These are phyloP conservation scores for human DNA, from an alignment of 2,113 vertebrate species.

Conservation along the genomic window DNA sequence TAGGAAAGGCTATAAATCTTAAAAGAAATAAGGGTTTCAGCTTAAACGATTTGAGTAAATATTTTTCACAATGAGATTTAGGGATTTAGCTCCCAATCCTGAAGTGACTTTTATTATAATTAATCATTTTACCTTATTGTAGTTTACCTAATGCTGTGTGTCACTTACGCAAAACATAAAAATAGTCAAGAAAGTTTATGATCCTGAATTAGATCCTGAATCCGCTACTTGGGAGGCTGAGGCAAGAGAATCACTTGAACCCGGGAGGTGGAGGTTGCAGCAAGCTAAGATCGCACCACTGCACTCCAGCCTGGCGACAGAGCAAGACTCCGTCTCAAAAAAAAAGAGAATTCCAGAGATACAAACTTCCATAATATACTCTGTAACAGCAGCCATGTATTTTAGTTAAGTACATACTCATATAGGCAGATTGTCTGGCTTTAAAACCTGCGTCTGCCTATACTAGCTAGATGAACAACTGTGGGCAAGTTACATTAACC, in stretches of 20 bases:
- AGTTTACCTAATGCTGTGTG: not conserved
- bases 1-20: not conserved
- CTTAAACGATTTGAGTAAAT: constrained; percentile 31
- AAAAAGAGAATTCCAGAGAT: constrained; percentile 27
- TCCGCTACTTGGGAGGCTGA: not conserved
- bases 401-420: not conserved
- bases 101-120: constrained; percentile 8
- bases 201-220: constrained; percentile 4
- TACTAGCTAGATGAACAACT: not conserved
- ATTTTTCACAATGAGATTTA: not conserved
- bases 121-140: not conserved
- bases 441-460: not conserved
- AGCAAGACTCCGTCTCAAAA: too few relatives aligned
- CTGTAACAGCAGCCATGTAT: not conserved
- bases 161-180: not conserved
- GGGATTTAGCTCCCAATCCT: not conserved
- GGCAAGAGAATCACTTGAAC: too few relatives aligned
- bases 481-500: not conserved
- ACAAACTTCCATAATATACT: not conserved
- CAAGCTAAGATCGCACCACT: too few relatives aligned
- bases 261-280: too few relatives aligned
- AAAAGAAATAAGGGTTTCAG: not conserved
- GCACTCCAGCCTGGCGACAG: too few relatives aligned
- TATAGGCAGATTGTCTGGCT: not conserved
- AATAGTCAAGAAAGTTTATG: not conserved